Evolutionary conservation across 1,140 invertebrate genomes (phyloP).

Genomic region (Saccostrea cuccullata): DNA sequence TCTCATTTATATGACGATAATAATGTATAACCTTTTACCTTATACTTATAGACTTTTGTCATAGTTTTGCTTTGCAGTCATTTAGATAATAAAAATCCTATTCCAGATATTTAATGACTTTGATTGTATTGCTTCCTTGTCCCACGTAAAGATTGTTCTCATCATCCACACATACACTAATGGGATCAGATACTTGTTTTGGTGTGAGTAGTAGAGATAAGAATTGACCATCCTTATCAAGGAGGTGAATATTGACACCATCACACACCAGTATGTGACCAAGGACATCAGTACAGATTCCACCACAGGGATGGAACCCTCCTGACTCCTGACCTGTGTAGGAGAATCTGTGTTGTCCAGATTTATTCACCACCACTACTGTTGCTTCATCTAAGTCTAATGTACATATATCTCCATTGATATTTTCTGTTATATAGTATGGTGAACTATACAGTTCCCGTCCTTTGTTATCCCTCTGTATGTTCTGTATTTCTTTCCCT

Average conservation of each 20-base stretch:
- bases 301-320: background rate
- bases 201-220: background rate
- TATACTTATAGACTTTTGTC: no score
- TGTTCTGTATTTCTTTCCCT: background rate
- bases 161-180: background rate
- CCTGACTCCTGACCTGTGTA: background rate
- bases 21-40: no score
- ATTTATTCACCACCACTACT: background rate
- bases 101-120: background rate
- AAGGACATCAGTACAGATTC: background rate
- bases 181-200: background rate
- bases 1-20: no score
- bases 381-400: background rate
- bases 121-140: background rate
- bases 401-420: background rate
- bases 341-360: background rate
- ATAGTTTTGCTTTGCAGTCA: no score
- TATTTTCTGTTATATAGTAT: background rate
- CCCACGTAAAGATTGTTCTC: background rate
- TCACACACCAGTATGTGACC: conserved; percentile 2
- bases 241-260: background rate
- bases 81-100: no score
- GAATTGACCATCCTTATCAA: background rate
- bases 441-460: background rate
- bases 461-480: background rate